Base-by-base conservation (phyloP, 2,797 vertebrate genomes). In the Argya squamiceps region DNA sequence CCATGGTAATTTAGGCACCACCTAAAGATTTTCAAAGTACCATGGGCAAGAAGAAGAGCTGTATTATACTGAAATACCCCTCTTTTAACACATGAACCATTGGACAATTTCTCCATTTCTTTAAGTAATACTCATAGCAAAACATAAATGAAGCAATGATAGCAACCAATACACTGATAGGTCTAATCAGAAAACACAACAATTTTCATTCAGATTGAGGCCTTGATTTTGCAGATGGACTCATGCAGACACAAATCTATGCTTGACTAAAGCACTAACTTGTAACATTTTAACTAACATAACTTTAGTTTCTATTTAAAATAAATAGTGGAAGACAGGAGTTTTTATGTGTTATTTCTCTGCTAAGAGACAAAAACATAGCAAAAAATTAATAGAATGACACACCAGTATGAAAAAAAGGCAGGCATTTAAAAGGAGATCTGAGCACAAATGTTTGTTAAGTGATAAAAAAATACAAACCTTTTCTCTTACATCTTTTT, bases 401-500 rank as follows among this genome's bases (percentile, higher is more conserved):
- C 91, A 73, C 29, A 58, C 8, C 24, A 47, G 10, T 16, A 73
- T 3, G 8, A 74, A 94, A 82, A 68, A 84, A 73, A 77, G 30
- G 43, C 36, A 84, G 39, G 39, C n/a, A 75, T 84, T 67, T 87
- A 83, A 89, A 87, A 65, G 62, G 34, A 78, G 19, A 44, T 52
- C 26, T 73, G 41, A 53, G 26, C 11, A 49, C 4, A 22, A 60
- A 92, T 5, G 3, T 7, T 37, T 36, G 0, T 65, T 44, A 81
- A 89, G 41, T 43, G 30, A 84, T 0, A 41, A 12, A 84, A 53
- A 67, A 90, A 84, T 37, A 96, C 96, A 44, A 93, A 99, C 99
- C 98, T 99, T 99, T 92, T 98, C 98, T 95, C 97, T 98, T 80
- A 99, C 96, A 6, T 92, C 84, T 89, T 83, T 96, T 86, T 98